A percentile compares a stretch with the other conserved stretches of the same genome.
Conservation (phyloP, 2,888 invertebrate species). For the Erebia epiphron region DNA sequence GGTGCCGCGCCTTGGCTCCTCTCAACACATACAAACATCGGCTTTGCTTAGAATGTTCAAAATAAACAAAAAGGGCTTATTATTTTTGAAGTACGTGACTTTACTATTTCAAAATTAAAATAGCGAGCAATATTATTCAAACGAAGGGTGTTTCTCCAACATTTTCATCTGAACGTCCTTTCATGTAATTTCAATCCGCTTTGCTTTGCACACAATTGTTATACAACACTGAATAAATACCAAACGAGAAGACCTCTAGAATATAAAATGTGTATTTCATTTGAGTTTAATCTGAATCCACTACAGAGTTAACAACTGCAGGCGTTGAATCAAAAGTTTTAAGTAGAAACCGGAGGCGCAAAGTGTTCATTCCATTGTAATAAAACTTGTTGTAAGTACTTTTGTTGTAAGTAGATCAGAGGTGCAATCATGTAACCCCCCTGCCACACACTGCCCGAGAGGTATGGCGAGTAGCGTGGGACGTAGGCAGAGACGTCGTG, state of each 20-base stretch:
- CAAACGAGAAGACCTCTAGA: slow-evolving; percentile 3
- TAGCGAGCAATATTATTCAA: background rate
- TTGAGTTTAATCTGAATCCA: slow-evolving; percentile 35
- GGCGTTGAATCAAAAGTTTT: slow-evolving; percentile 40
- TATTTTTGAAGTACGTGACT: too few species aligned
- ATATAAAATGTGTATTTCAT: slow-evolving; percentile 26
- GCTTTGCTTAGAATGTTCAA: too few species aligned
- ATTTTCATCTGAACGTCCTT: slow-evolving; percentile 5
- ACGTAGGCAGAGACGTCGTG: too few species aligned
- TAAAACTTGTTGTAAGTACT: slow-evolving; percentile 35
- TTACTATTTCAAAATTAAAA: too few species aligned
- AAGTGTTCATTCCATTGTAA: slow-evolving; percentile 39
- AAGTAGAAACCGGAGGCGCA: slow-evolving; percentile 37
- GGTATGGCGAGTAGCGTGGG: too few species aligned
- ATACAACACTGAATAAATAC: background rate
- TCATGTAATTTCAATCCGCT: background rate
- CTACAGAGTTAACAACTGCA: slow-evolving; percentile 37
- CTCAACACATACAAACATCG: too few species aligned
- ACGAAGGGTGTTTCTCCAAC: background rate
- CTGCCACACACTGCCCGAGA: too few species aligned
- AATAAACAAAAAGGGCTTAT: too few species aligned
- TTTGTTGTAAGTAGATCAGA: slow-evolving; percentile 24
- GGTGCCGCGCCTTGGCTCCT: too few species aligned
- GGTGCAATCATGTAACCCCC: too few species aligned
- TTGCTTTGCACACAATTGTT: background rate